Percentiles rank a stretch among this genome's conserved stretches.
Conservation (phyloP, 2,113 vertebrate genomes). For the Anoplopoma fimbria region DNA sequence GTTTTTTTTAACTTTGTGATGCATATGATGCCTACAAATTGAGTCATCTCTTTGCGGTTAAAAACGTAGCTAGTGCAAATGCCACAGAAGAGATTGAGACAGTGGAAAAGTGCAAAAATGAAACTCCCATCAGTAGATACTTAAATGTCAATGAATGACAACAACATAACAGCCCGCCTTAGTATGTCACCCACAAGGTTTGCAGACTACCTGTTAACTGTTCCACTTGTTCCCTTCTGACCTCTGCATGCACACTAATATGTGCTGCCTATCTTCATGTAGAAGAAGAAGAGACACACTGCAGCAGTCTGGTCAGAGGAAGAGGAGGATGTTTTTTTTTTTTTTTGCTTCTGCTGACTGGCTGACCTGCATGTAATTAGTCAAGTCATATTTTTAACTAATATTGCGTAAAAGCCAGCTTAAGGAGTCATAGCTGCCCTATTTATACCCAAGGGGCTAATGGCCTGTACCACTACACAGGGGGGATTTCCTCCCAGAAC, state of each 20-base stretch:
- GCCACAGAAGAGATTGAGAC: slow-evolving; percentile 35
- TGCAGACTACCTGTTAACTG: slow-evolving; percentile 51
- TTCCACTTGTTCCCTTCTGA: slow-evolving; percentile 37
- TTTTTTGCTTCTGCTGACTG: slow-evolving; percentile 69
- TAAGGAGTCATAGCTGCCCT: slow-evolving; percentile 81
- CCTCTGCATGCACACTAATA: slow-evolving; percentile 29
- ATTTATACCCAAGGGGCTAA: slow-evolving; percentile 83
- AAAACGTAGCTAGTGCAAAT: slow-evolving; percentile 26
- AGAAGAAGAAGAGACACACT: slow-evolving; percentile 12
- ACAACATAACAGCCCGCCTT: slow-evolving; percentile 42
- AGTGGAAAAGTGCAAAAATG: slow-evolving; percentile 61
- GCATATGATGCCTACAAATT: slow-evolving; percentile 11
- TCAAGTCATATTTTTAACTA: slow-evolving; percentile 85
- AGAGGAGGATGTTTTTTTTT: slow-evolving; percentile 45
- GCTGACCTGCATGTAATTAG: slow-evolving; percentile 81
- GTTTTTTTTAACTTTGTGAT: slow-evolving; percentile 25
- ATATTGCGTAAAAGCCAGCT: slow-evolving; percentile 84
- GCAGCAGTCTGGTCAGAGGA: slow-evolving; percentile 42
- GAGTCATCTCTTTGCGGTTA: slow-evolving; percentile 53
- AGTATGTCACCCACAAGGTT: slow-evolving; percentile 58
- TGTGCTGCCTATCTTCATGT: slow-evolving; percentile 19
- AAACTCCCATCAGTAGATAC: slow-evolving; percentile 54
- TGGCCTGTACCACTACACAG: slow-evolving; percentile 75
- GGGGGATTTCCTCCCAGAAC: slow-evolving; percentile 82
- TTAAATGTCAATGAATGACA: slow-evolving; percentile 78